Base-by-base conservation (phyloP, 1,140 invertebrate species). In the Rhyacophila brunnea region DNA sequence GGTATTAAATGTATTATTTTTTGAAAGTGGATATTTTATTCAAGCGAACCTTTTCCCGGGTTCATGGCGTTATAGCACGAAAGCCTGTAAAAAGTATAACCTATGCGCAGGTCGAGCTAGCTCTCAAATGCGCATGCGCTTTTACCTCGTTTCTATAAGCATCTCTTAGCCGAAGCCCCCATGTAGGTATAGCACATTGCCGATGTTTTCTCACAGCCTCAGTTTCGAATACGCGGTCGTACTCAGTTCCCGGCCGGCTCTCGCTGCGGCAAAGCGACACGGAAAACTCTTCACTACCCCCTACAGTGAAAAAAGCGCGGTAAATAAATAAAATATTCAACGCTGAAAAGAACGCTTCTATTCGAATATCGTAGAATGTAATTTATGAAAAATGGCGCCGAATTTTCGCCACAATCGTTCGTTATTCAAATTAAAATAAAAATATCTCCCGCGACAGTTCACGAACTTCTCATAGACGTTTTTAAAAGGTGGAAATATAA, bases 231-330 rank as follows among this genome's bases (percentile, higher is more conserved):
- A 28, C 23, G 23, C 23, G 23, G n/a, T n/a, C n/a, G n/a, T n/a
- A 32, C 36, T 61, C 45, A 61, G 59, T 61, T 61, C 59, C 59
- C 59, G 59, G 59, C 59, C 52, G 52, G 38, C 52, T 52, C 52
- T 55, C 52, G 50, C 35, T 38, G 48, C 48, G 44, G 58, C 58
- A 47, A 14, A 11, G 28, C 58, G 20, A 28, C 45, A 34, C 36
- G 52, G 45, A 17, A 18, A 13, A 32, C 14, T 10, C 15, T 19
- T 35, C 18, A 14, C 46, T 32, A 44, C 17, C 14, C 20, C 20
- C 20, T 57, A 19, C 19, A 36, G 38, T 44, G 15, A 19, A 20
- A 49, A 57, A 58, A 58, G 55, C 55, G 55, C 55, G 55, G 55
- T 58, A 58, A 58, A 58, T 58, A 58, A 58, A 43, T 58, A 58